A percentile compares a stretch with the other conserved stretches of the same genome.
These are phyloP conservation scores for Graptemys geographica DNA, from an alignment of 2,797 vertebrate species.

Conservation along the genomic window DNA sequence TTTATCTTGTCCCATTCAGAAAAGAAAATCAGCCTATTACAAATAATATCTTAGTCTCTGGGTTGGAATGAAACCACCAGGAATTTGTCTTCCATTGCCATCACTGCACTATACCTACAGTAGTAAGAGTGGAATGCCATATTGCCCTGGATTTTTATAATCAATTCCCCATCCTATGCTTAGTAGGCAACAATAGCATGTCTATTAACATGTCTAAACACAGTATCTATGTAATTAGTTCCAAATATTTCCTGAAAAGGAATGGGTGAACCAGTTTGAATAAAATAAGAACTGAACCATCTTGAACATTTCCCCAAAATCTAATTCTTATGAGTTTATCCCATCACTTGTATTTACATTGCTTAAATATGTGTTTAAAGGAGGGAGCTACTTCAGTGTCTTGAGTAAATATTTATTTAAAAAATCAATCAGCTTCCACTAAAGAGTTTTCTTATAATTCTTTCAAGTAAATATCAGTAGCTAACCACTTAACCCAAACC, in stretches of 20 bases:
- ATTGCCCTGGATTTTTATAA: neutral
- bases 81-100: accelerated
- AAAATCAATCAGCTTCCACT: neutral
- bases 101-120: neutral
- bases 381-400: neutral
- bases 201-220: neutral
- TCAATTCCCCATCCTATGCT: neutral
- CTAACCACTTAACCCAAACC: neutral
- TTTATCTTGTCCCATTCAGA: neutral
- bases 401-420: neutral
- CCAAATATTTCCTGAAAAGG: neutral
- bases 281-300: neutral
- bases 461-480: neutral
- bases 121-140: accelerated
- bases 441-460: neutral
- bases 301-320: neutral
- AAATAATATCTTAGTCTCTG: neutral
- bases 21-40: neutral
- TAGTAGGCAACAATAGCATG: neutral
- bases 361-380: neutral
- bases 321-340: neutral
- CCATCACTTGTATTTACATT: neutral
- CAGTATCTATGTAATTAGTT: neutral
- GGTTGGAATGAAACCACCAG: neutral
- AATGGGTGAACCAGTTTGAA: neutral